Conservation (phyloP, 2,888 invertebrate species). For the Cosmorhoe ocellata region DNA sequence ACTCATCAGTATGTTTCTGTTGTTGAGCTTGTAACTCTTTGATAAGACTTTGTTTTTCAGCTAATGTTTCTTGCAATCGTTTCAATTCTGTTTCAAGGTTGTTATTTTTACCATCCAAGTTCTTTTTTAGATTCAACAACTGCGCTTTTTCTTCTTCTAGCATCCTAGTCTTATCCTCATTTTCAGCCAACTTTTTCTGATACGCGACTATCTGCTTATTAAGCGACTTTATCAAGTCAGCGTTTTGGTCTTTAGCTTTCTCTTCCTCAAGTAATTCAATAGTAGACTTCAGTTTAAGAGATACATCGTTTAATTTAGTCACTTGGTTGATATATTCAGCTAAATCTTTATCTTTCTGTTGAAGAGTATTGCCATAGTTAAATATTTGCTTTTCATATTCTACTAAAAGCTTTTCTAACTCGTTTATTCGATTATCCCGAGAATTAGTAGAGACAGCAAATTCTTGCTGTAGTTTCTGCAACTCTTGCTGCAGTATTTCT, state of each 20-base stretch:
- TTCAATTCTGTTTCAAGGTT: slow-evolving; percentile 62
- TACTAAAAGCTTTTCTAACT: slow-evolving; percentile 72
- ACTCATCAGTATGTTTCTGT: slow-evolving; percentile 74
- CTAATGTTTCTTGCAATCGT: slow-evolving; percentile 66
- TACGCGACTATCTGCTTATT: slow-evolving; percentile 77
- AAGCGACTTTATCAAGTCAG: slow-evolving; percentile 75
- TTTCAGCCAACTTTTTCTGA: slow-evolving; percentile 67
- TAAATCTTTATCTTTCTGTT: slow-evolving; percentile 75
- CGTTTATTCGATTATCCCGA: slow-evolving; percentile 72
- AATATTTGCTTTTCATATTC: slow-evolving; percentile 78
- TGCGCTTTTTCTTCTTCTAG: slow-evolving; percentile 75
- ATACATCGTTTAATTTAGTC: slow-evolving; percentile 76
- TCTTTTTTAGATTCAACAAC: slow-evolving; percentile 57
- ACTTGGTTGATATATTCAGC: slow-evolving; percentile 79
- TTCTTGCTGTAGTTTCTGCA: slow-evolving; percentile 65
- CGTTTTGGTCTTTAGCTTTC: slow-evolving; percentile 75
- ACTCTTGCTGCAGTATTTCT: slow-evolving; percentile 58
- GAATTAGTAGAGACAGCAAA: slow-evolving; percentile 56
- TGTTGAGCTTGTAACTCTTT: slow-evolving; percentile 72
- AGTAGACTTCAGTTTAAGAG: slow-evolving; percentile 77
- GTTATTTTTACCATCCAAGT: slow-evolving; percentile 57
- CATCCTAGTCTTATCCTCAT: slow-evolving; percentile 61
- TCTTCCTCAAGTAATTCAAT: slow-evolving; percentile 75
- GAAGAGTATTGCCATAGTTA: slow-evolving; percentile 65
- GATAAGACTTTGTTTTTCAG: slow-evolving; percentile 71